Base-by-base conservation (phyloP, 2,113 vertebrate species). In the Lethenteron camtschaticum region DNA sequence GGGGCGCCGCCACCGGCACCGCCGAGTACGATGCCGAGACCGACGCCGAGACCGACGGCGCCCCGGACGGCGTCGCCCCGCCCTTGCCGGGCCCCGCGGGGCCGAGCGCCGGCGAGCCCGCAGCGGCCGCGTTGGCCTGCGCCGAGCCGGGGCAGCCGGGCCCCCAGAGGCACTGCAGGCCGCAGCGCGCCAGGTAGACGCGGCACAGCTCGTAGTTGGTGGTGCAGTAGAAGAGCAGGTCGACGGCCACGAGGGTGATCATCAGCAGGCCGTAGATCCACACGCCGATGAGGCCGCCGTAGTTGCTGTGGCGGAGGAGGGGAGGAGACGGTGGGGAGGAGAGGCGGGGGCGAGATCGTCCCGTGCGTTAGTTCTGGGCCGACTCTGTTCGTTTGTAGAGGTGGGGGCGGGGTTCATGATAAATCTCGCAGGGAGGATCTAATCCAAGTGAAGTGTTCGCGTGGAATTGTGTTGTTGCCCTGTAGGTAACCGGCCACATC, bases 201-300 rank as follows among this genome's bases (percentile, higher is more conserved):
- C 88, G 83, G 78, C 90, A 99, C 73, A 95, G 77, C 74, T 94
- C 89, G 73, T 94, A 96, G 83, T 96, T 99, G 81, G 96, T 87
- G 63, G 94, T 92, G 10, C 91, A 99, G 80, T 96, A 99, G 74
- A 96, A 96, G 56, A 99, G 79, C 69, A 99, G 87, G 77, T 99
- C 94, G 80, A 99, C 78, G 2, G 88, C 78, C 77, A 99, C 82
- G 77, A 99, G 81, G 74, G 85, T 79, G 79, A 96, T 79, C 77
- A 99, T 87, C 68, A 99, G 89, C 77, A 96, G 90, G 73, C 94
- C 94, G 24, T 99, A 99, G 80, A 96, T 89, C 94, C 94, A 99
- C 77, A 99, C 94, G 5, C 94, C 94, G 10, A 99, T 74, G 75
- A 99, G 76, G 1, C 91, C 92, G 0, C 89, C 91, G 81, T 99